phyloP scores from a whole-genome alignment of 2,113 vertebrate species.

The Syngnathus floridae region DNA sequence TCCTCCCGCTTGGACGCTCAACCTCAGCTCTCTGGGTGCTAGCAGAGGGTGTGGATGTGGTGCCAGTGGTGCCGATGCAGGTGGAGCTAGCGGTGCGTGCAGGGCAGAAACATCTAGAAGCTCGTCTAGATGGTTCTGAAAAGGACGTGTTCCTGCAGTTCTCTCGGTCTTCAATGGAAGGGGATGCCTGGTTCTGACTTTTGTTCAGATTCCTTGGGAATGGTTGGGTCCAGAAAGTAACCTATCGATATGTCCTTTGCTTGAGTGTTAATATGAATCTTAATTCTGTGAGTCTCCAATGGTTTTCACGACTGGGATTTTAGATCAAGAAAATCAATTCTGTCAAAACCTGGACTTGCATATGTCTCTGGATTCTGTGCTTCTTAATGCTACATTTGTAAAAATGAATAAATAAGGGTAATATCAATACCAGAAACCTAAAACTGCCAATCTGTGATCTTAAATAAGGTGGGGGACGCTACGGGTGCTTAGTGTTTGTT shows the following conservation, averaged over 20 bases:
- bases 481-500: constrained; percentile 80
- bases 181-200: constrained; percentile 81
- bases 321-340: constrained; percentile 75
- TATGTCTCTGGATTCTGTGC: constrained; percentile 71
- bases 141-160: constrained; percentile 81
- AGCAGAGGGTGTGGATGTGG: constrained; percentile 86
- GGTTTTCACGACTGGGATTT: constrained; percentile 82
- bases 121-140: constrained; percentile 81
- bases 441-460: constrained; percentile 48
- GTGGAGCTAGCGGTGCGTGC: constrained; percentile 63
- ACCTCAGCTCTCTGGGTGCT: constrained; percentile 96
- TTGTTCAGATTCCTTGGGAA: constrained; percentile 80
- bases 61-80: constrained; percentile 47
- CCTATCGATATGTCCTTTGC: constrained; percentile 77
- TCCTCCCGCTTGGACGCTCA: constrained; percentile 83
- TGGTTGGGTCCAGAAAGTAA: constrained; percentile 75
- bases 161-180: constrained; percentile 81
- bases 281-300: constrained; percentile 64
- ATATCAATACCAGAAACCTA: constrained; percentile 15
- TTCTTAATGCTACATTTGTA: constrained; percentile 71
- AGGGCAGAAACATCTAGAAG: constrained; percentile 56
- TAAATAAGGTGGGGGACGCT: constrained; percentile 73
- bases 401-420: constrained; percentile 62
- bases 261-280: constrained; percentile 58
- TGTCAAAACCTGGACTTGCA: constrained; percentile 83